A percentile compares a stretch with the other conserved stretches of the same genome.
Conservation (phyloP, 2,888 invertebrate species). For the Apoderus coryli region DNA sequence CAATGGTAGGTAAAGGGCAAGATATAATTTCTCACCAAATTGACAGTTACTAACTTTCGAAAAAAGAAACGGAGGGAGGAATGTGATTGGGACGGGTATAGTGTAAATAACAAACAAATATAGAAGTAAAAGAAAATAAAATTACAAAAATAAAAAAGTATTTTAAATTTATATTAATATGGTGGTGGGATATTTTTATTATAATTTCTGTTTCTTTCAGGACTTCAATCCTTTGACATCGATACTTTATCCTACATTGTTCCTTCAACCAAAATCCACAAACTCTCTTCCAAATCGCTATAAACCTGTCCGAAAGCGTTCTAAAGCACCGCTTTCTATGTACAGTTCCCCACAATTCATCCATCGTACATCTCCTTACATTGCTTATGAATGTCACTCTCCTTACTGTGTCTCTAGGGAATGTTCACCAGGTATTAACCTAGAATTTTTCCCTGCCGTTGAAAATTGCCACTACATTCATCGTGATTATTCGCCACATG, state of each 20-base stretch:
- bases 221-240: conserved; percentile 64
- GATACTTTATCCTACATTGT: conserved; percentile 44
- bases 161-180: too few relatives aligned
- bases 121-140: too few relatives aligned
- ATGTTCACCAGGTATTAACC: conserved; percentile 12
- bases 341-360: conserved; percentile 30
- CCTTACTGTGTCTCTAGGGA: conserved; percentile 28
- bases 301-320: conserved; percentile 26
- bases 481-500: conserved; percentile 10
- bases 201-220: conserved; percentile 33
- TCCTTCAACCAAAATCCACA: conserved; percentile 22
- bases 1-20: too few relatives aligned
- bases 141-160: too few relatives aligned
- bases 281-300: conserved; percentile 28
- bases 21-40: too few relatives aligned
- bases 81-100: too few relatives aligned
- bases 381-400: conserved; percentile 18
- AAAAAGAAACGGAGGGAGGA: too few relatives aligned
- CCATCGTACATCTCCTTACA: conserved; percentile 20
- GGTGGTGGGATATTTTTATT: conserved; percentile 14
- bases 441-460: conserved; percentile 12
- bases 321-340: conserved; percentile 28
- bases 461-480: conserved; percentile 12
- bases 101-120: too few relatives aligned
- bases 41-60: too few relatives aligned